Conservation (phyloP, 2,797 vertebrate genomes). For the Aythya fuligula region DNA sequence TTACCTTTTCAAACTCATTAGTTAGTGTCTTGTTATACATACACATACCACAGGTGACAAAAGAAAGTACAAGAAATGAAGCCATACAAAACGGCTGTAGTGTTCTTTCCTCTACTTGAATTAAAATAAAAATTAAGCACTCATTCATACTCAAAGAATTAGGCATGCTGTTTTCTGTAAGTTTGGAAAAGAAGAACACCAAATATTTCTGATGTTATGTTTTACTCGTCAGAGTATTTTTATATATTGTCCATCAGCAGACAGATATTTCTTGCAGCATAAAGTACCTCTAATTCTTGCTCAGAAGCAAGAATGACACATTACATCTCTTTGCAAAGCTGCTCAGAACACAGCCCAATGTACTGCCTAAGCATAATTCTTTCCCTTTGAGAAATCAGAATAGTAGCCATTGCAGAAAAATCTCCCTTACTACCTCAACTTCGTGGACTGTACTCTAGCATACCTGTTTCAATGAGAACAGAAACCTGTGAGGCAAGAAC, state of each 20-base stretch:
- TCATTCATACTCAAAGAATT: not conserved
- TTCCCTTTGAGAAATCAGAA: not conserved
- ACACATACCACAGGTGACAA: not conserved
- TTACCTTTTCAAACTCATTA: not conserved
- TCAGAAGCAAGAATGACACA: not conserved
- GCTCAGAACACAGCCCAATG: not conserved
- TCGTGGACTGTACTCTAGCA: not conserved
- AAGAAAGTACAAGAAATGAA: not conserved
- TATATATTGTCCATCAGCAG: not conserved
- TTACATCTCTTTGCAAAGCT: not conserved
- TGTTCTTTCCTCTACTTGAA: not conserved
- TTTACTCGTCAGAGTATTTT: accelerated
- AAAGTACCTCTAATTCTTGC: not conserved
- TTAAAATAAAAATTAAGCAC: not conserved
- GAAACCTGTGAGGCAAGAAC: not conserved
- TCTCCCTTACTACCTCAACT: not conserved
- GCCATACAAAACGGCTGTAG: not conserved
- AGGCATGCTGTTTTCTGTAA: not conserved
- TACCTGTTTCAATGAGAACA: not conserved
- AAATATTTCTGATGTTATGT: not conserved
- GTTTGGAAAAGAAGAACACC: not conserved
- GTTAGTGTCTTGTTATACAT: not conserved
- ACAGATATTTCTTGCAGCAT: not conserved
- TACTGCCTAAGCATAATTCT: not conserved
- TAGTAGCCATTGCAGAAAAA: not conserved